Conservation (phyloP, 2,113 vertebrate species). For the Tamias sibiricus region DNA sequence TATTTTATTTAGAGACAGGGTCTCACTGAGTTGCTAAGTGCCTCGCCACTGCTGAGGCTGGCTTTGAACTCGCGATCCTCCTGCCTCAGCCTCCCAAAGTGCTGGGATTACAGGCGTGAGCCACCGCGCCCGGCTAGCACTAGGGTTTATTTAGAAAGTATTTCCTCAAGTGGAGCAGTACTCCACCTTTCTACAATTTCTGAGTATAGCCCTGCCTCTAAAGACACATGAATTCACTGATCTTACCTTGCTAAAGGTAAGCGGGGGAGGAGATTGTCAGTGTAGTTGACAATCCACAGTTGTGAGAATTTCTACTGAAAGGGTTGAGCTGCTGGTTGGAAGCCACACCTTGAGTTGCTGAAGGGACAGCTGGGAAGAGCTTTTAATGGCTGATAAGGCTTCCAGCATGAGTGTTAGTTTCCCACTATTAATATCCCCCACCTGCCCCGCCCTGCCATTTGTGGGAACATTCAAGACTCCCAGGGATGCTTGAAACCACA, state of each 20-base stretch:
- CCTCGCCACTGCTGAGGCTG: no score
- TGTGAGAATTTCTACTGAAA: background rate
- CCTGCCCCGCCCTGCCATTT: no score
- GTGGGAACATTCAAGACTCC: background rate
- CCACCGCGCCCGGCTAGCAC: no score
- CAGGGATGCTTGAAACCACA: background rate
- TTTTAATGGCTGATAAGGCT: background rate
- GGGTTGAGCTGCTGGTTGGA: background rate
- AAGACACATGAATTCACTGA: background rate
- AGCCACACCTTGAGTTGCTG: background rate
- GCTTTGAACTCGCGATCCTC: no score
- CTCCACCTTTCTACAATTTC: background rate
- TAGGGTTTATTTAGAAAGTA: background rate
- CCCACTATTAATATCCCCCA: background rate
- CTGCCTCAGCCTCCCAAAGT: no score
- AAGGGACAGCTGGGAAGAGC: no score
- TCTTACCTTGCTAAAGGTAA: background rate
- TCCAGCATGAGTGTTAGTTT: background rate
- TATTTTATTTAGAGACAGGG: no score
- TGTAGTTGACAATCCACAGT: background rate
- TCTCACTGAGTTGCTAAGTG: no score
- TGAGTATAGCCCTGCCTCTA: background rate
- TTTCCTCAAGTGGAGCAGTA: background rate
- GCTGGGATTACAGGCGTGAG: no score
- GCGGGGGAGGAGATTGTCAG: background rate